phyloP scores from a whole-genome alignment of 2,797 vertebrate species.

The Amphiprion clarkii region DNA sequence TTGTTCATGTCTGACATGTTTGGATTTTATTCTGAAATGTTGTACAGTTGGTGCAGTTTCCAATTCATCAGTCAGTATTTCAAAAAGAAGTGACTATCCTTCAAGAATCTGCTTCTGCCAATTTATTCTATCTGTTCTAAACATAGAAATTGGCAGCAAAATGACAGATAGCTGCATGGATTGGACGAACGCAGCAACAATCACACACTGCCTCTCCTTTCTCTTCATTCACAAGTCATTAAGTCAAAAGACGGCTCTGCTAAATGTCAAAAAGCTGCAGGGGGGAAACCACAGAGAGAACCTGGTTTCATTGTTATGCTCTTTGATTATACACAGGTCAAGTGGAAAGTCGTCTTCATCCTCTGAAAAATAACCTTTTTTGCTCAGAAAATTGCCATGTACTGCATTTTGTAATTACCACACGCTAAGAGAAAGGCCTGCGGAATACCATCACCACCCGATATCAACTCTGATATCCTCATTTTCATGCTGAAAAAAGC shows the following conservation, averaged over 20 bases:
- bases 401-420: slow-evolving; percentile 54
- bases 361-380: slow-evolving; percentile 67
- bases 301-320: slow-evolving; percentile 64
- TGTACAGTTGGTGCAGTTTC: slow-evolving; percentile 26
- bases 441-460: slow-evolving; percentile 49
- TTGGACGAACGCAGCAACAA: slow-evolving; percentile 30
- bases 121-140: slow-evolving; percentile 24
- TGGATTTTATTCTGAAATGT: slow-evolving; percentile 30
- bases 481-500: slow-evolving; percentile 54
- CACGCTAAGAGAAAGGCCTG: slow-evolving; percentile 23
- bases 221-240: slow-evolving; percentile 63
- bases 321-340: slow-evolving; percentile 71
- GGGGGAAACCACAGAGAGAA: slow-evolving; percentile 61
- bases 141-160: slow-evolving; percentile 33
- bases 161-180: slow-evolving; percentile 21
- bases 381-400: slow-evolving; percentile 52
- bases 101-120: background rate
- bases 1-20: slow-evolving; percentile 56
- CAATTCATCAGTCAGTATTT: slow-evolving; percentile 30
- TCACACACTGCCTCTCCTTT: slow-evolving; percentile 15
- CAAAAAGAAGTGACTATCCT: background rate
- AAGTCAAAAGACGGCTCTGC: slow-evolving; percentile 64
- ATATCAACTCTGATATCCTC: slow-evolving; percentile 62
- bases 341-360: slow-evolving; percentile 70
- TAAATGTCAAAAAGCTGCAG: slow-evolving; percentile 77